Conservation (phyloP, 2,888 invertebrate species). For the Boloria euphrosyne region DNA sequence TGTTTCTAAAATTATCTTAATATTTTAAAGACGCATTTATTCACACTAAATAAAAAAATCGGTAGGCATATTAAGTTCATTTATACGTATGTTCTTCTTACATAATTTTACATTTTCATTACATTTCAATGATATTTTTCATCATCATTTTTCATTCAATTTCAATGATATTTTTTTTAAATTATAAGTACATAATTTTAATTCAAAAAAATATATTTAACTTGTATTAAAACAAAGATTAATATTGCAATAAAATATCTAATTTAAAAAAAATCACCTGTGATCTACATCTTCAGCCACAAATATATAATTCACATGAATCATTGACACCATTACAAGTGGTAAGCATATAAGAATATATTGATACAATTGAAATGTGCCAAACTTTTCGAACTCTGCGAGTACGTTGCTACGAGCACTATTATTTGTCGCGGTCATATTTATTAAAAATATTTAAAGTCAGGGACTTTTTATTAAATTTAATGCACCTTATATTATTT, state of each 20-base stretch:
- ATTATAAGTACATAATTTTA: too few species aligned
- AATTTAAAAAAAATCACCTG: conserved; percentile 49
- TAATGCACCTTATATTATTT: neutral
- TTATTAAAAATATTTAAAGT: conserved; percentile 15
- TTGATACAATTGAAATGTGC: conserved; percentile 61
- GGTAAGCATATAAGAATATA: conserved; percentile 62
- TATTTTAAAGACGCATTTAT: too few species aligned
- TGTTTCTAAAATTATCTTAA: too few species aligned
- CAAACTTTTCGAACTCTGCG: conserved; percentile 48
- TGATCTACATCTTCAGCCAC: conserved; percentile 63
- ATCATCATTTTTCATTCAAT: too few species aligned
- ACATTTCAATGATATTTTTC: too few species aligned
- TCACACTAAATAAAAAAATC: too few species aligned
- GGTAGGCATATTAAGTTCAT: too few species aligned
- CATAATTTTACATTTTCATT: too few species aligned
- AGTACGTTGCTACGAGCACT: conserved; percentile 43
- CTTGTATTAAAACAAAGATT: neutral
- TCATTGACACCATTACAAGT: conserved; percentile 62
- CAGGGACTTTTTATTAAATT: too few species aligned
- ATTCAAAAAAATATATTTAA: too few species aligned
- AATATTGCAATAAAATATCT: neutral
- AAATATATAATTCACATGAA: conserved; percentile 69
- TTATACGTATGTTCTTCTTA: too few species aligned
- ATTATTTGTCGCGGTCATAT: conserved; percentile 30
- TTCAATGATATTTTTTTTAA: too few species aligned